These are phyloP conservation scores for Aphidoletes aphidimyza DNA, from an alignment of 2,888 invertebrate species.

Conservation along the genomic window DNA sequence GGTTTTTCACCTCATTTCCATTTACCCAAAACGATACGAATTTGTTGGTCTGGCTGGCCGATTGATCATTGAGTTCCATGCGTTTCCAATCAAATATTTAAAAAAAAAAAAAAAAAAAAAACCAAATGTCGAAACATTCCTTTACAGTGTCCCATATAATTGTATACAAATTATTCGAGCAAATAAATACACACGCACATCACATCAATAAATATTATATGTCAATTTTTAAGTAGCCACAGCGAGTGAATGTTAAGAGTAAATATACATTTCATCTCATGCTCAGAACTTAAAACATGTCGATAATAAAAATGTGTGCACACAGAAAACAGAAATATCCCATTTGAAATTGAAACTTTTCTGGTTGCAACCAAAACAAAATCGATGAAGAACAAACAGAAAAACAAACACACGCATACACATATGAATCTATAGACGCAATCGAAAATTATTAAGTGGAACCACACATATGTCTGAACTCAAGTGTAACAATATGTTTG, in stretches of 20 bases:
- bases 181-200: not conserved
- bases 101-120: slow-evolving; percentile 26
- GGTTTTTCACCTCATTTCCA: too few species aligned
- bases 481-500: slow-evolving; percentile 45
- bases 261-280: slow-evolving; percentile 38
- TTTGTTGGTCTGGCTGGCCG: not conserved
- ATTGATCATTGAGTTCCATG: not conserved
- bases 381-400: not conserved
- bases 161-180: slow-evolving; percentile 47
- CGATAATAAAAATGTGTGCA: not conserved
- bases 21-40: too few species aligned
- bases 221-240: slow-evolving; percentile 52
- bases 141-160: slow-evolving; percentile 52
- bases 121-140: slow-evolving; percentile 23
- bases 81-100: too few species aligned
- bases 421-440: slow-evolving; percentile 16
- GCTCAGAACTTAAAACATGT: not conserved
- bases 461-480: slow-evolving; percentile 49
- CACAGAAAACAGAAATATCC: too few species aligned
- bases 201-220: not conserved
- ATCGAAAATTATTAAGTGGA: slow-evolving; percentile 53
- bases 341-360: too few species aligned
- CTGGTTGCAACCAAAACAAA: not conserved
- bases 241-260: slow-evolving; percentile 6
- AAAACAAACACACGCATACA: too few species aligned